A percentile compares a stretch with the other conserved stretches of the same genome.
Conservation (phyloP, 2,888 invertebrate species). For the Pogonocherus hispidulus region DNA sequence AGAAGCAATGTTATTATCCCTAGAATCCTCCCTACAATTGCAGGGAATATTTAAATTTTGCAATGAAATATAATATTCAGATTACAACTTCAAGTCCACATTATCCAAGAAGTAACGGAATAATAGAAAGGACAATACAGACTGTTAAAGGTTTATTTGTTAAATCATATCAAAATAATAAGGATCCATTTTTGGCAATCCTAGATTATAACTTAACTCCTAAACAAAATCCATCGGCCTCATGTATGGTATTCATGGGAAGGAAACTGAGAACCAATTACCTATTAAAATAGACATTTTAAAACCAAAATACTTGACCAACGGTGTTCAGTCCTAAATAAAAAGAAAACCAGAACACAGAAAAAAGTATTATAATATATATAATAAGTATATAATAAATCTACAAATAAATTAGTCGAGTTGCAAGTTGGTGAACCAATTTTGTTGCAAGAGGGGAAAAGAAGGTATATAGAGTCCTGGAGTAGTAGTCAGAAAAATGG, state of each 20-base stretch:
- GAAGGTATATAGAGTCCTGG: constrained; percentile 16
- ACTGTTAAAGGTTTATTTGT: too few species aligned
- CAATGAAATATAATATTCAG: constrained; percentile 42
- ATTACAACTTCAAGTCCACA: constrained; percentile 46
- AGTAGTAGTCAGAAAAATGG: background rate
- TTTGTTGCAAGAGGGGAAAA: constrained; percentile 13
- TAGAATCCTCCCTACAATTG: constrained; percentile 42
- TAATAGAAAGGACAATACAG: constrained; percentile 48
- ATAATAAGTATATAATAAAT: background rate
- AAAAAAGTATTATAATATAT: constrained; percentile 15
- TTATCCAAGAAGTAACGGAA: constrained; percentile 45
- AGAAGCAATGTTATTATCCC: too few species aligned
- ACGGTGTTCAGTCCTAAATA: background rate
- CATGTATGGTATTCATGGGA: constrained; percentile 49
- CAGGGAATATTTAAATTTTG: constrained; percentile 43
- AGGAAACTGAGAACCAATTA: constrained; percentile 49
- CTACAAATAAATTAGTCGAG: constrained; percentile 1
- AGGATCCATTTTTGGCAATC: too few species aligned
- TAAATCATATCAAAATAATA: too few species aligned
- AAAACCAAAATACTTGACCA: too few species aligned
- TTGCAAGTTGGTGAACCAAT: constrained; percentile 7
- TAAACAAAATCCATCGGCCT: constrained; percentile 49
- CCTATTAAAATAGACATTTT: constrained; percentile 42
- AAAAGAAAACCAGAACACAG: constrained; percentile 3
- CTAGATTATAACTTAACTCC: constrained; percentile 49